phyloP scores from a whole-genome alignment of 2,797 vertebrate species.

The Notamacropus eugenii region DNA sequence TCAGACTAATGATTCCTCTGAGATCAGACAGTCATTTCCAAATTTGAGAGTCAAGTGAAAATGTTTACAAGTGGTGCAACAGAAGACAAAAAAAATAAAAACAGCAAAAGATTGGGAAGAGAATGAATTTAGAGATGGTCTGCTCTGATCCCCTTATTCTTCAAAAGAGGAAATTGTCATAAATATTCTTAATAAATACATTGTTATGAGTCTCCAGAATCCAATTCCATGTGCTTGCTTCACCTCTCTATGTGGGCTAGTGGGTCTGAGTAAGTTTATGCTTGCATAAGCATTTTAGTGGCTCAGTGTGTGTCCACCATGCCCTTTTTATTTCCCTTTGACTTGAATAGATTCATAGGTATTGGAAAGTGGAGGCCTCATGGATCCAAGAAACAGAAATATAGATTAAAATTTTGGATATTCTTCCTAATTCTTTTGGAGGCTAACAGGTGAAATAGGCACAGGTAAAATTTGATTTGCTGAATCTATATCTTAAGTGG shows the following conservation, averaged over 20 bases:
- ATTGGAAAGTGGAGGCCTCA: background rate
- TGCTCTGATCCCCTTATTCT: background rate
- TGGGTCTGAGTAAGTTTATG: background rate
- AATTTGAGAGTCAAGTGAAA: background rate
- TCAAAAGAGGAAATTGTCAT: background rate
- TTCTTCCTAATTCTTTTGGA: background rate
- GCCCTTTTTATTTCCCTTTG: background rate
- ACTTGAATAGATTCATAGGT: background rate
- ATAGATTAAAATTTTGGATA: background rate
- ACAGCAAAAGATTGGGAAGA: background rate
- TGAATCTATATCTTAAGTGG: background rate
- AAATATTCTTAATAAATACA: background rate
- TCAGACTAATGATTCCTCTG: background rate
- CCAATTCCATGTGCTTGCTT: background rate
- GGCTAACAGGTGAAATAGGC: background rate
- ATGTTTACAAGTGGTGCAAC: background rate
- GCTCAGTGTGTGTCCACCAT: background rate
- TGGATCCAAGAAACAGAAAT: background rate
- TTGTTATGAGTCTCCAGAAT: background rate
- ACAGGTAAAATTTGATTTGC: background rate
- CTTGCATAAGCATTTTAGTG: background rate
- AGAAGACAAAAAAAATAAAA: background rate
- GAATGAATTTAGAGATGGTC: background rate
- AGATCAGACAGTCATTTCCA: background rate
- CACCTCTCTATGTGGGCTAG: background rate